phyloP scores from a whole-genome alignment of 2,113 vertebrate species.

The Cavia aperea region DNA sequence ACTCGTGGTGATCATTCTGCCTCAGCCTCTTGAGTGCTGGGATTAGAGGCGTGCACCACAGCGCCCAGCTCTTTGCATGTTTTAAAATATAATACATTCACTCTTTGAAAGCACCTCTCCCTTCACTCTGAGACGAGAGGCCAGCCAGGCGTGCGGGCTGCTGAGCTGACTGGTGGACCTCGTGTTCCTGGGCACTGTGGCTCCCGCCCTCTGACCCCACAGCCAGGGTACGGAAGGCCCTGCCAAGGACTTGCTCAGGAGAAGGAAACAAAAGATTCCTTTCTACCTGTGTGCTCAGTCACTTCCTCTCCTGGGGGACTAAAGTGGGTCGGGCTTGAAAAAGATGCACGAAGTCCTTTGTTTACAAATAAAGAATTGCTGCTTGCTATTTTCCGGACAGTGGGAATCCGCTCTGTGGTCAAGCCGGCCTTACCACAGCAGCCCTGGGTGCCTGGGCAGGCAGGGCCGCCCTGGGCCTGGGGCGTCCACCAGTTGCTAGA shows the following conservation, averaged over 20 bases:
- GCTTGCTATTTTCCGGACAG: neutral
- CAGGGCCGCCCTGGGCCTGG: neutral
- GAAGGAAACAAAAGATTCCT: neutral
- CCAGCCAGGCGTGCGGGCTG: neutral
- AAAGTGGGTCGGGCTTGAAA: neutral
- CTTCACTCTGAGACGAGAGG: neutral
- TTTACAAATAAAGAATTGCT: neutral
- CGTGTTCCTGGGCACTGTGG: rapidly evolving
- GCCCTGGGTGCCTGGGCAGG: neutral
- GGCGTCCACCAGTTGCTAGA: neutral
- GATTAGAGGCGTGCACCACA: no score
- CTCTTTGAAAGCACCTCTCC: neutral
- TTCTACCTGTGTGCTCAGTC: neutral
- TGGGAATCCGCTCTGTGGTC: neutral
- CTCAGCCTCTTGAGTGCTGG: no score
- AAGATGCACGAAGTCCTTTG: neutral
- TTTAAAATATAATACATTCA: neutral
- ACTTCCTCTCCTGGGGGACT: neutral
- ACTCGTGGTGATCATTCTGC: no score
- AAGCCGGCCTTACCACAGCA: neutral
- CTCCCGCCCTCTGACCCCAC: neutral
- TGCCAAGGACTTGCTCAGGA: neutral
- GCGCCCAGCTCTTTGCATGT: no score
- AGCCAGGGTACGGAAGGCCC: neutral
- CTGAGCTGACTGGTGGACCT: neutral